Percentiles rank a stretch among this genome's conserved stretches.
These are phyloP conservation scores for Triplophysa yarkandensis DNA, from an alignment of 2,797 vertebrate species.

Conservation along the genomic window DNA sequence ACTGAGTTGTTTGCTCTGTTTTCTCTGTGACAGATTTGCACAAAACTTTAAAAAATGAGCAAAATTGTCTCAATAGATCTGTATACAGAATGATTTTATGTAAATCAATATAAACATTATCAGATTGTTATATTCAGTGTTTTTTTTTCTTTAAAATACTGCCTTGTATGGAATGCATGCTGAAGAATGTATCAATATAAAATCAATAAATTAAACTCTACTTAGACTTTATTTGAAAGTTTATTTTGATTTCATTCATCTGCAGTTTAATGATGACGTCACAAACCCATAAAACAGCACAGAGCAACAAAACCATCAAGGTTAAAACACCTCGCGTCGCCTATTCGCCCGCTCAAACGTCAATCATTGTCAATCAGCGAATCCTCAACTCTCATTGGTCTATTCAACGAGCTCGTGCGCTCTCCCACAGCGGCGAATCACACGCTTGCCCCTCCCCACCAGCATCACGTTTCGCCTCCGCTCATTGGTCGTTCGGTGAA, in stretches of 20 bases:
- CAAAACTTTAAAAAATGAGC: neutral
- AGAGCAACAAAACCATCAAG: slow-evolving; percentile 2
- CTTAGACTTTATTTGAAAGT: neutral
- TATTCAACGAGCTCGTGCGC: neutral
- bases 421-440: slow-evolving; percentile 21
- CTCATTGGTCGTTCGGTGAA: neutral
- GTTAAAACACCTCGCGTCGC: neutral
- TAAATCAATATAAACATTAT: neutral
- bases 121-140: neutral
- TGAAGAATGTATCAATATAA: slow-evolving; percentile 17
- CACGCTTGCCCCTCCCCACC: slow-evolving; percentile 18
- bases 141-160: slow-evolving; percentile 4
- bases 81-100: neutral
- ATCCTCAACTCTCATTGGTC: slow-evolving; percentile 32
- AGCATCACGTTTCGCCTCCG: neutral
- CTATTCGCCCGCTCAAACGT: slow-evolving; percentile 11
- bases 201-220: slow-evolving; percentile 14
- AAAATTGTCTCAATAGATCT: neutral
- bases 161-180: slow-evolving; percentile 34
- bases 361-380: neutral
- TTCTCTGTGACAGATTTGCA: neutral
- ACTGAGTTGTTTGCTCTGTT: neutral
- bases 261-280: neutral
- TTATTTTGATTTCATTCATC: neutral
- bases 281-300: neutral